A percentile compares a stretch with the other conserved stretches of the same genome.
Evolutionary conservation across 2,888 invertebrate genomes (phyloP).

Genomic region (Acanthacorydalis orientalis): DNA sequence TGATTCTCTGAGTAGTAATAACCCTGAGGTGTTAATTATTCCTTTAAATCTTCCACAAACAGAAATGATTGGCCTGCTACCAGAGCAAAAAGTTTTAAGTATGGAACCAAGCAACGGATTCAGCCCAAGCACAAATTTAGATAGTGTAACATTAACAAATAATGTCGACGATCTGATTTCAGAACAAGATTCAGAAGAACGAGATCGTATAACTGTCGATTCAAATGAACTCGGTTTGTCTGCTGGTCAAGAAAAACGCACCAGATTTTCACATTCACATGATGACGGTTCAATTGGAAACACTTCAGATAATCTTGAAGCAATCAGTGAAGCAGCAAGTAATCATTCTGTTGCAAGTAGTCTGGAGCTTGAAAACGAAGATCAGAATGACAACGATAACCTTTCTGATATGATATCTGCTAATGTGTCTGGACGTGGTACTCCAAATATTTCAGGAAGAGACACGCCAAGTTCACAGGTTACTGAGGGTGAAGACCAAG

Average conservation of each 20-base stretch:
- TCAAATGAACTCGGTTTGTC: slow-evolving; percentile 18
- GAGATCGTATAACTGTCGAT: slow-evolving; percentile 7
- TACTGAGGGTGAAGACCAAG: slow-evolving; percentile 47
- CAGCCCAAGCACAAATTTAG: slow-evolving; percentile 2
- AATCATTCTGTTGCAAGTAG: slow-evolving; percentile 90
- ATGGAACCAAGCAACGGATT: slow-evolving; percentile 23
- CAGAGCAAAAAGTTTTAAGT: slow-evolving; percentile 41
- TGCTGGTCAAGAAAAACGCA: slow-evolving; percentile 35
- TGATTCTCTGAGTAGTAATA: slow-evolving; percentile 15
- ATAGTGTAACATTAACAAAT: slow-evolving; percentile 6
- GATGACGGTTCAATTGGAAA: slow-evolving; percentile 88
- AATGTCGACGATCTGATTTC: slow-evolving; percentile 10
- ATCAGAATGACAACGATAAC: slow-evolving; percentile 74
- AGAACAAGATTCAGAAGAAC: slow-evolving; percentile 10
- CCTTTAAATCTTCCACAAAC: slow-evolving; percentile 31
- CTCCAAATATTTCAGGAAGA: slow-evolving; percentile 89
- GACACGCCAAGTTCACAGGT: slow-evolving; percentile 94
- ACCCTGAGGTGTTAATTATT: slow-evolving; percentile 48
- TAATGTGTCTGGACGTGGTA: slow-evolving; percentile 80
- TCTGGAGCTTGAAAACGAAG: slow-evolving; percentile 72
- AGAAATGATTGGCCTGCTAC: slow-evolving; percentile 30
- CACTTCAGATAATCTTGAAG: slow-evolving; percentile 85
- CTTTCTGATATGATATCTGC: slow-evolving; percentile 95
- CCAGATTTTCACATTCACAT: slow-evolving; percentile 68
- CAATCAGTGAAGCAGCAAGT: slow-evolving; percentile 88